phyloP scores from a whole-genome alignment of 2,113 vertebrate species.

The Circaetus cinerascens region DNA sequence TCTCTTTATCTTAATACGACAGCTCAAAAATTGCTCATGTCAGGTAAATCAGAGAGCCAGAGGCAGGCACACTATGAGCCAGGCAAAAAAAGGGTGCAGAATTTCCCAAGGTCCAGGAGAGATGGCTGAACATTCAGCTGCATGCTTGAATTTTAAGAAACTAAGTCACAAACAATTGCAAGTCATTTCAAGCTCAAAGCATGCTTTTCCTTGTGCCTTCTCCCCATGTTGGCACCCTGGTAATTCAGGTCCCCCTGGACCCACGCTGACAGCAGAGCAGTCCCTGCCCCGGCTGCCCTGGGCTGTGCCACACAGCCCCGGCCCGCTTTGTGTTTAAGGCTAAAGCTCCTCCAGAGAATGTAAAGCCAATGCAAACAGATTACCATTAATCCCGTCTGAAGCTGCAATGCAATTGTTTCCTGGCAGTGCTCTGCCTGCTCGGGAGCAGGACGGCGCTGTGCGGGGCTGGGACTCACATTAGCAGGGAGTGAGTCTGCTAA shows the following conservation, averaged over 20 bases:
- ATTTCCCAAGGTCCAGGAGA: not conserved
- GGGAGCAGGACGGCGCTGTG: fast-evolving
- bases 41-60: not conserved
- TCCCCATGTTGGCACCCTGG: fast-evolving
- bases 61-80: not conserved
- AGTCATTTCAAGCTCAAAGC: not conserved
- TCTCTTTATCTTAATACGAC: not conserved
- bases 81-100: not conserved
- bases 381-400: not conserved
- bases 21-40: not conserved
- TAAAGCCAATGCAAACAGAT: not conserved
- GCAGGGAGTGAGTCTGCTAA: not conserved
- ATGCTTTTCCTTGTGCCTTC: not conserved
- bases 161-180: not conserved
- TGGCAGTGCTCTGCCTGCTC: not conserved
- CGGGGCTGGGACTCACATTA: not conserved
- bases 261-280: not conserved
- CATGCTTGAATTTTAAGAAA: not conserved
- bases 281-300: not conserved
- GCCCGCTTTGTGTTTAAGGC: not conserved
- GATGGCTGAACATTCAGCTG: not conserved
- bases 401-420: not conserved
- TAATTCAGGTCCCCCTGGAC: fast-evolving
- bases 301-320: not conserved
- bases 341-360: not conserved